Conservation (phyloP, 2,113 vertebrate species). For the Neolamprologus caudopunctatus region DNA sequence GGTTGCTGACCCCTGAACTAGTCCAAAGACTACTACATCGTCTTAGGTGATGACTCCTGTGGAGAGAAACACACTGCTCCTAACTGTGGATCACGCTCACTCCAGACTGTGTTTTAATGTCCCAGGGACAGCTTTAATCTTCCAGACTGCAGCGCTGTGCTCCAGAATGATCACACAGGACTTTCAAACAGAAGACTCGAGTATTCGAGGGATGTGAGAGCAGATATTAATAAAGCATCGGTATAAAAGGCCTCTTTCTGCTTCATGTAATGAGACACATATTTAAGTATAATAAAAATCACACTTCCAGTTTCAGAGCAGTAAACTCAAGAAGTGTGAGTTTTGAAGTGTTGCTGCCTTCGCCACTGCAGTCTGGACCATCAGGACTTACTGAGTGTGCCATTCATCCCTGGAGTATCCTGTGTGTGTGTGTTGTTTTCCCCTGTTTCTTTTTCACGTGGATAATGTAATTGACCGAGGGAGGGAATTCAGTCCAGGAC, state of each 20-base stretch:
- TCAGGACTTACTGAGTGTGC: constrained; percentile 30
- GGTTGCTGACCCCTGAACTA: no score
- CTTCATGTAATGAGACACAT: neutral
- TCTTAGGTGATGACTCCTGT: neutral
- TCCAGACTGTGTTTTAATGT: neutral
- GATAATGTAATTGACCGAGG: constrained; percentile 44
- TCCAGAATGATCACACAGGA: neutral
- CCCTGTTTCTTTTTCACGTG: constrained; percentile 39
- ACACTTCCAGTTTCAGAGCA: neutral
- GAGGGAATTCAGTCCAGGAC: neutral
- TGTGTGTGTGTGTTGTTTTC: neutral
- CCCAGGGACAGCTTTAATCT: neutral
- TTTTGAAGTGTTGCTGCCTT: neutral
- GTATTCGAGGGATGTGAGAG: neutral
- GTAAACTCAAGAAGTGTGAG: neutral
- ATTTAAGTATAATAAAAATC: neutral
- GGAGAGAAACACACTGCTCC: neutral
- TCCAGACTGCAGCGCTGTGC: neutral
- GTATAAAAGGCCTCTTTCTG: neutral
- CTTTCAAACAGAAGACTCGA: neutral
- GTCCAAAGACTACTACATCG: neutral
- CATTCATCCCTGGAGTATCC: constrained; percentile 34
- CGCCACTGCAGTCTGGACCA: neutral
- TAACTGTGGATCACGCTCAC: neutral
- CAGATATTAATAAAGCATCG: neutral